Evolutionary conservation across 2,888 invertebrate species (phyloP).

Genomic region (Synergus itoensis): DNA sequence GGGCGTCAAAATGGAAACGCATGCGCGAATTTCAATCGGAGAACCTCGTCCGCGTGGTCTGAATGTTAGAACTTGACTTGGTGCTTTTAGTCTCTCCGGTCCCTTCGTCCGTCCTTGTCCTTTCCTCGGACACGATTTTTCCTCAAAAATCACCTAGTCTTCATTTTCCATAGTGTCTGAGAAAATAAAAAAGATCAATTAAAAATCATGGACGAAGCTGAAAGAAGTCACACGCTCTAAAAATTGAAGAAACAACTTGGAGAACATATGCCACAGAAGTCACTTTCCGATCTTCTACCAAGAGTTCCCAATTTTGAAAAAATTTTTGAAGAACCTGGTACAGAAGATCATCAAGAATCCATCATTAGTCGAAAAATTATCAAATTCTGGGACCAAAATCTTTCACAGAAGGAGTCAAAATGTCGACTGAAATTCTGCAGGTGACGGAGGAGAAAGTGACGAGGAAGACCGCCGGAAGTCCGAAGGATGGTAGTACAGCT

Average conservation of each 20-base stretch:
- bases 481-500: slow-evolving; percentile 75
- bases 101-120: slow-evolving; percentile 69
- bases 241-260: background rate
- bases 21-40: slow-evolving; percentile 66
- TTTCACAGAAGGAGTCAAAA: background rate
- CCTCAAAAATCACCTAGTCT: slow-evolving; percentile 24
- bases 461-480: slow-evolving; percentile 47
- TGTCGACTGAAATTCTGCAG: slow-evolving; percentile 49
- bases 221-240: background rate
- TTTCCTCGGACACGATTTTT: slow-evolving; percentile 41
- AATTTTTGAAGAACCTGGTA: slow-evolving; percentile 30
- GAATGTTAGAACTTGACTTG: slow-evolving; percentile 69
- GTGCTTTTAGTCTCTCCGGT: slow-evolving; percentile 71
- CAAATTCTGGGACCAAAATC: background rate
- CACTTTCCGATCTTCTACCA: slow-evolving; percentile 13
- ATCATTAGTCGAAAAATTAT: background rate
- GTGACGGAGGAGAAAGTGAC: slow-evolving; percentile 33
- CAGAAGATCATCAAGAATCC: background rate
- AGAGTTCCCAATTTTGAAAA: slow-evolving; percentile 8
- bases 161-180: slow-evolving; percentile 2
- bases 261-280: slow-evolving; percentile 12
- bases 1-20: slow-evolving; percentile 56
- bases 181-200: slow-evolving; percentile 5
- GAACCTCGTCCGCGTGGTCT: slow-evolving; percentile 70
- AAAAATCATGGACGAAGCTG: slow-evolving; percentile 26